Evolutionary conservation across 2,113 vertebrate species (phyloP).

Genomic region (Psilopsiagon aymara): DNA sequence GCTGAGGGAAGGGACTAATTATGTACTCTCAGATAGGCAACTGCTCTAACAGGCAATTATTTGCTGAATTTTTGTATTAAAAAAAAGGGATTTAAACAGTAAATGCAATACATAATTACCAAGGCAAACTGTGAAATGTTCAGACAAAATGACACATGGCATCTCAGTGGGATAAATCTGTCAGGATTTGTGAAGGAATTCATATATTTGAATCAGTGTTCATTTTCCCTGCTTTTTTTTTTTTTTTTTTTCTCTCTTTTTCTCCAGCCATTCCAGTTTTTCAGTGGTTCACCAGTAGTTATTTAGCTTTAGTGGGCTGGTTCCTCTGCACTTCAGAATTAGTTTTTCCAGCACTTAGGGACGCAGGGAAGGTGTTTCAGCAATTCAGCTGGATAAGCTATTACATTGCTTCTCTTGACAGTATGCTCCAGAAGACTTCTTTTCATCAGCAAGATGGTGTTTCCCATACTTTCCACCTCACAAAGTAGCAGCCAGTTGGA

Average conservation of each 20-base stretch:
- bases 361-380: not conserved
- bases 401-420: not conserved
- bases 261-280: not conserved
- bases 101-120: not conserved
- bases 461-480: not conserved
- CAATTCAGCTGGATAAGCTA: not conserved
- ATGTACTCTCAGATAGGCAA: not conserved
- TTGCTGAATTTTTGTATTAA: not conserved
- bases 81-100: not conserved
- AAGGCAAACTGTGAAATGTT: not conserved
- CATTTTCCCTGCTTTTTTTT: not conserved
- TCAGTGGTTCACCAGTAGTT: fast-evolving
- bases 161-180: not conserved
- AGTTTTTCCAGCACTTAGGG: not conserved
- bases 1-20: slow-evolving; percentile 27
- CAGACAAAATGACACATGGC: not conserved
- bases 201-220: not conserved
- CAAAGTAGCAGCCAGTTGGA: not conserved
- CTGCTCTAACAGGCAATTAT: not conserved
- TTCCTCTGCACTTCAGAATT: not conserved
- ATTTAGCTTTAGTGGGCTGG: not conserved
- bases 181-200: not conserved
- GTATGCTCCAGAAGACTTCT: not conserved
- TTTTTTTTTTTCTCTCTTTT: not conserved
- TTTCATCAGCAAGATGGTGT: not conserved